phyloP scores from a whole-genome alignment of 2,888 invertebrate species.

The Ceriagrion tenellum region DNA sequence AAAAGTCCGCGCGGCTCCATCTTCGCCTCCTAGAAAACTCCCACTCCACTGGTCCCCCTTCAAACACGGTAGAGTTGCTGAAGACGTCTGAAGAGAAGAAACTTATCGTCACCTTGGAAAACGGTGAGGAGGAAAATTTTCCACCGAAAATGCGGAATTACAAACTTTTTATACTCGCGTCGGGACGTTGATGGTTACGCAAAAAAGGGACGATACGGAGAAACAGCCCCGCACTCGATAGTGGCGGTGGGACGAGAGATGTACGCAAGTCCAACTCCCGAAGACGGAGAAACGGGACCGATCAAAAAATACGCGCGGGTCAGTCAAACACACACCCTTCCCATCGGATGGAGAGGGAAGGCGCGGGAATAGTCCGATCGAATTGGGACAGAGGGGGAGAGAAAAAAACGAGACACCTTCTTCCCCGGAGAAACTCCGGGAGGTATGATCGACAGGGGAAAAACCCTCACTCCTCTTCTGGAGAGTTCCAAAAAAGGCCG shows the following conservation, averaged over 20 bases:
- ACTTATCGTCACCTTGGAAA: background rate
- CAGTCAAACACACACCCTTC: background rate
- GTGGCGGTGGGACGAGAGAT: background rate
- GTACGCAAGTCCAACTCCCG: background rate
- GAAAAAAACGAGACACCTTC: no score
- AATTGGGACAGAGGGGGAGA: no score
- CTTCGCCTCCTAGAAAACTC: background rate
- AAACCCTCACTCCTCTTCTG: background rate
- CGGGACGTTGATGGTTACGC: background rate
- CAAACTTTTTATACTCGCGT: background rate
- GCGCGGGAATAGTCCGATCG: no score
- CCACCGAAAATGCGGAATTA: conserved; percentile 5
- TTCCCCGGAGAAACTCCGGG: conserved; percentile 7
- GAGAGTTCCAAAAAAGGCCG: background rate
- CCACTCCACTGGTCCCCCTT: background rate
- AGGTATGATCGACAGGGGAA: background rate
- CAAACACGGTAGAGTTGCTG: background rate
- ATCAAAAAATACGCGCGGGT: background rate
- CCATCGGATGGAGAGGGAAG: no score
- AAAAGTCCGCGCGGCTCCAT: conserved; percentile 58
- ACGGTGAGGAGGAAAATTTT: background rate
- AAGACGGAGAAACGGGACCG: background rate
- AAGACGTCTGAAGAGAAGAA: background rate
- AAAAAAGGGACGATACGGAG: no score
- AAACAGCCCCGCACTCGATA: background rate